Evolutionary conservation across 2,888 invertebrate species (phyloP), one percentile per base, ranked within the genome.

Genomic region (Lycophotia porphyrea): DNA sequence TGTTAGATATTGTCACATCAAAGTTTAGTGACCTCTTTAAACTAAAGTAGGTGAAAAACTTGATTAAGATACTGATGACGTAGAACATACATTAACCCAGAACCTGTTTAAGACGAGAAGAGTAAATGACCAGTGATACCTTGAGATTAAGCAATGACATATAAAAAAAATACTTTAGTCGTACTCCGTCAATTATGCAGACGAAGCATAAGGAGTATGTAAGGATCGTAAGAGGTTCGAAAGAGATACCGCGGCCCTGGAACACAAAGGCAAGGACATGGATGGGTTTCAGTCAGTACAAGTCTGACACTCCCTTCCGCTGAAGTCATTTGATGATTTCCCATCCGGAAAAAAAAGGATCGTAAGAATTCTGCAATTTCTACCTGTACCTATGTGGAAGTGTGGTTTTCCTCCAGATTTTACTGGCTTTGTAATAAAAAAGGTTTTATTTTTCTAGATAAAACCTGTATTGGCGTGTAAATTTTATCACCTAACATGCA

Each of bases 21-120:
- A 84, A 76, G 71, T 58, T 85, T n/a, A 82, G 8, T 76, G 78
- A 85, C 55, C 78, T 82, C 47, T 71, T 60, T 65, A 61, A 21
- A 60, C 52, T 44, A 42, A 66, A 82, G 39, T 68, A 85, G 84
- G 71, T 63, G 24, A 64, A 64, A 71, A 60, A 27, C 63, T 63
- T 60, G 31, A 67, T 64, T 34, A 60, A 36, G 60, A n/a, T 36
- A 34, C 1, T 13, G 64, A 60, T 8, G 34, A 24, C 11, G 47
- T 58, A 15, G 63, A 15, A 58, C 21, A 27, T 55, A 27, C 34
- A 76, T 36, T 60, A 60, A 13, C n/a, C 42, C 9, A 49, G 49
- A 84, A 74, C 81, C 76, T 31, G 68, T 69, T 81, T 55, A 49
- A 69, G 55, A 44, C 13, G 44, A 27, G 60, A 74, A 74, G 69